Percentiles rank a stretch among this genome's conserved stretches.
Evolutionary conservation across 2,888 invertebrate genomes (phyloP).

Genomic region (Cryptosula pallasiana): DNA sequence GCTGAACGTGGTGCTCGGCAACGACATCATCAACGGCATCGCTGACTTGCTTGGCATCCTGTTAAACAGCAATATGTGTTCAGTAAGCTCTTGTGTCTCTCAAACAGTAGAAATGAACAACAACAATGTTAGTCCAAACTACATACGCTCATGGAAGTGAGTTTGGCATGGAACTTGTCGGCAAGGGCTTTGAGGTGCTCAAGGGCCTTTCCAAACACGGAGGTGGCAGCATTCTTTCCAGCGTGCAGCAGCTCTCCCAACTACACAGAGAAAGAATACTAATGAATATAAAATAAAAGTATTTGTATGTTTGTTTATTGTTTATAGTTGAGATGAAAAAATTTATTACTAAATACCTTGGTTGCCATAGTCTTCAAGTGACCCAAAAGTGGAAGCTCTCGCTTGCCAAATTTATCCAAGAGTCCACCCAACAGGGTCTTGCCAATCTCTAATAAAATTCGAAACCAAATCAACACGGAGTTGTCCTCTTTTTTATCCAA

Average conservation of each 20-base stretch:
- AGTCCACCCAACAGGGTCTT: not conserved
- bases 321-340: too few relatives aligned
- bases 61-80: not conserved
- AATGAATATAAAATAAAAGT: too few relatives aligned
- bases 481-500: not conserved
- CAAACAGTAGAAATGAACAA: too few relatives aligned
- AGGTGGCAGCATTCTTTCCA: not conserved
- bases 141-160: not conserved
- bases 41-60: not conserved
- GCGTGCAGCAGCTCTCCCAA: not conserved
- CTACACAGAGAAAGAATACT: too few relatives aligned
- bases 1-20: not conserved
- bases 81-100: too few relatives aligned
- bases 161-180: not conserved
- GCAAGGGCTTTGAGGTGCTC: not conserved
- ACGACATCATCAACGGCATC: constrained; percentile 9
- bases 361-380: not conserved
- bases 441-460: not conserved
- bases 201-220: not conserved
- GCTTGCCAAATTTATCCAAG: not conserved
- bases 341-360: not conserved
- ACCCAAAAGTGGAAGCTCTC: not conserved
- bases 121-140: too few relatives aligned
- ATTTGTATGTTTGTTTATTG: too few relatives aligned
- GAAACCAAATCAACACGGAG: not conserved